phyloP scores from a whole-genome alignment of 2,888 invertebrate genomes.

The Boloria selene region DNA sequence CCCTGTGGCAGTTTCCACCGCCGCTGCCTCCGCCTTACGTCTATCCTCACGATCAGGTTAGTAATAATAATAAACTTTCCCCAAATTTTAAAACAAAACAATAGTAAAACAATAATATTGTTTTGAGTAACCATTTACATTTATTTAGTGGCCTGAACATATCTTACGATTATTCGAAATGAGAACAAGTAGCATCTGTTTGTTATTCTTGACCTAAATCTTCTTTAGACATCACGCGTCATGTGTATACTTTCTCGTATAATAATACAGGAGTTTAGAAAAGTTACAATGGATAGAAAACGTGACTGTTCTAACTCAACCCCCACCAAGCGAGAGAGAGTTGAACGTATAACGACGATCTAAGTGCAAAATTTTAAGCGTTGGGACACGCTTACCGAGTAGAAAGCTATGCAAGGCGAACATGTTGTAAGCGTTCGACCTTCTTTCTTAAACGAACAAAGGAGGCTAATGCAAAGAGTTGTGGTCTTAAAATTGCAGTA shows the following conservation, averaged over 20 bases:
- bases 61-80: conserved; percentile 50
- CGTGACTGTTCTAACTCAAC: conserved; percentile 70
- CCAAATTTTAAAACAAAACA: conserved; percentile 1
- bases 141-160: background rate
- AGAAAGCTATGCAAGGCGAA: conserved; percentile 80
- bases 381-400: conserved; percentile 77
- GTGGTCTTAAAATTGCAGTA: conserved; percentile 60
- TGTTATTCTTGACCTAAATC: conserved; percentile 70
- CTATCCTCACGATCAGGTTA: conserved; percentile 91
- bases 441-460: conserved; percentile 77
- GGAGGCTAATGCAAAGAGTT: conserved; percentile 69
- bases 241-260: conserved; percentile 52
- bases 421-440: conserved; percentile 78
- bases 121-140: no score
- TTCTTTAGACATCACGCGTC: conserved; percentile 54
- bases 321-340: conserved; percentile 76
- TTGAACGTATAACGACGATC: conserved; percentile 64
- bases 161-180: background rate
- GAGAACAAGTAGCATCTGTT: conserved; percentile 41
- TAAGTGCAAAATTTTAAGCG: conserved; percentile 79
- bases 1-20: conserved; percentile 92
- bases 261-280: conserved; percentile 51
- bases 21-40: conserved; percentile 89
- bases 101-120: no score
- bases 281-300: conserved; percentile 69